A percentile compares a stretch with the other conserved stretches of the same genome.
Conservation (phyloP, 2,888 invertebrate genomes). For the Pogonocherus hispidulus region DNA sequence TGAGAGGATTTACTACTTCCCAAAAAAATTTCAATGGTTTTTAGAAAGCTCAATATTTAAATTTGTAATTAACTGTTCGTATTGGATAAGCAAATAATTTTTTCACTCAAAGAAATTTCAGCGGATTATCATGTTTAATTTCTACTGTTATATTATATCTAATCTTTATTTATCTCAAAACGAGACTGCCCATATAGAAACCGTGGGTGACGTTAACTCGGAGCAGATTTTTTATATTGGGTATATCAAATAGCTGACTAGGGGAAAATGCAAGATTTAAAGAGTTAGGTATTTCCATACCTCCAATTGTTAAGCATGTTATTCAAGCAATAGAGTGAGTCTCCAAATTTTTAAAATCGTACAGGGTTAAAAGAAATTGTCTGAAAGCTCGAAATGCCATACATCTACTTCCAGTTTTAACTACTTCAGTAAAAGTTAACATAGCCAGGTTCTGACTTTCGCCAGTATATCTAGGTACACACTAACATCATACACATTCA, state of each 20-base stretch:
- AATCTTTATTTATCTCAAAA: slow-evolving; percentile 4
- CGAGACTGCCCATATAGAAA: background rate
- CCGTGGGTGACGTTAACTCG: background rate
- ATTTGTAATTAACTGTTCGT: background rate
- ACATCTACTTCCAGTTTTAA: no score
- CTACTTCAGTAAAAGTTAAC: no score
- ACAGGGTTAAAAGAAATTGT: no score
- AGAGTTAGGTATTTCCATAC: background rate
- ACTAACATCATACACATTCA: no score
- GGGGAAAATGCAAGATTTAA: background rate
- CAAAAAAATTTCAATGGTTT: background rate
- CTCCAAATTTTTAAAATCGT: no score
- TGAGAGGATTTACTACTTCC: background rate
- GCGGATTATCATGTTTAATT: slow-evolving; percentile 5
- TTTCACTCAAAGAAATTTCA: background rate
- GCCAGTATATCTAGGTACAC: no score
- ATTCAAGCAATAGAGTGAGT: no score
- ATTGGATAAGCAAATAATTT: slow-evolving; percentile 1
- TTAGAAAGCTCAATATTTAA: background rate
- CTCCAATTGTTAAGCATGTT: background rate
- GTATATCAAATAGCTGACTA: background rate
- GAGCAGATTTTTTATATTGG: background rate
- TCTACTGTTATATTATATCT: background rate
- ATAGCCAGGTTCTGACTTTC: no score
- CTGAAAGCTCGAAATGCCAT: no score